phyloP scores from a whole-genome alignment of 2,113 vertebrate genomes.

The Ameiurus melas region DNA sequence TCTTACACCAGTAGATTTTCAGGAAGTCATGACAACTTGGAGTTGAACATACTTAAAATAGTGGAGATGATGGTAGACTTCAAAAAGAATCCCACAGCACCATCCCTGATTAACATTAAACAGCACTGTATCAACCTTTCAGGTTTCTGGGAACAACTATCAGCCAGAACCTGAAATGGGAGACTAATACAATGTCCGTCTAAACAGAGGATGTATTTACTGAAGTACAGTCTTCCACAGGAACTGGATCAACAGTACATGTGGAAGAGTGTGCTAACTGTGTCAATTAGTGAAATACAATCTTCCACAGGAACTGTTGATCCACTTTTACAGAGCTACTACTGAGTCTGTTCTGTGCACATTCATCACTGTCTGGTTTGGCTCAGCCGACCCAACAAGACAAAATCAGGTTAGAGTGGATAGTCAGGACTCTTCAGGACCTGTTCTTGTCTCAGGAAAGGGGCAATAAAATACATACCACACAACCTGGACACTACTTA shows the following conservation, averaged over 20 bases:
- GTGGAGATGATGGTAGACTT: background rate
- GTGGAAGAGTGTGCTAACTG: background rate
- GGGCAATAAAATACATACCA: background rate
- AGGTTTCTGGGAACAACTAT: background rate
- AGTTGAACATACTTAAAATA: background rate
- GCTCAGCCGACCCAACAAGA: background rate
- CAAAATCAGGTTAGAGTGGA: background rate
- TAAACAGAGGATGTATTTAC: background rate
- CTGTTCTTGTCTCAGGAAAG: background rate
- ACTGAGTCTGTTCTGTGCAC: background rate
- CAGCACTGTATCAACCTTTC: background rate
- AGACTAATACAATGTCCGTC: background rate
- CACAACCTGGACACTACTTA: background rate
- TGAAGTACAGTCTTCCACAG: background rate
- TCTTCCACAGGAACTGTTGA: background rate
- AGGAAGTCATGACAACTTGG: background rate
- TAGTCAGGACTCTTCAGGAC: background rate
- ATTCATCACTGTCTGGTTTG: background rate
- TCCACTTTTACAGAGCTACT: background rate
- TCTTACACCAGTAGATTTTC: too few relatives aligned
- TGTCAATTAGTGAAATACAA: background rate
- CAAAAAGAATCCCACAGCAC: background rate
- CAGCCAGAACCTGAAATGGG: background rate
- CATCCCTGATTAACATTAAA: background rate
- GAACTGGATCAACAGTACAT: background rate